Evolutionary conservation across 2,113 vertebrate genomes (phyloP), one percentile per base, ranked within the genome.

Genomic region (Mustela lutreola): DNA sequence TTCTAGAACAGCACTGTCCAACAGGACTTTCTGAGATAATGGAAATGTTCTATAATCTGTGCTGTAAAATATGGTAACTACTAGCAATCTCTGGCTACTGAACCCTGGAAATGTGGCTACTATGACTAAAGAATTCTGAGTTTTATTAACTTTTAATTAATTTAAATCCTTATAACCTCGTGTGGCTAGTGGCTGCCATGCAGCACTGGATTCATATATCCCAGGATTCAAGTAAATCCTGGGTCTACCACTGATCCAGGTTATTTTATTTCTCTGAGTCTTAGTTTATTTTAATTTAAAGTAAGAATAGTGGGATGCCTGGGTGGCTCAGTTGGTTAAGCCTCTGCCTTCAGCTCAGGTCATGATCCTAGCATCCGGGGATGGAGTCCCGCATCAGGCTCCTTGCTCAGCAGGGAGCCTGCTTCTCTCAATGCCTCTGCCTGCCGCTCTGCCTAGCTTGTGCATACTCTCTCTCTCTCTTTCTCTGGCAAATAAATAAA

Each of bases 11-110:
- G 10, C 6, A 91, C 3, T 31, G 36, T 33, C 31, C 50, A 92
- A 58, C 2, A 79, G 31, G 58, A 79, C 62, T 36, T 78, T 62
- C 50, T 92, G n/a, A 91, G 28, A 94, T 48, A 28, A 94, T 2
- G 22, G 42, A 83, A 76, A 83, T 62, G 58, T 80, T 87, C 31
- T 79, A 39, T 65, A 58, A 87, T 53, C 67, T 62, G 33, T 83
- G n/a, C 82, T 95, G 19, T 76, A 50, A 94, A 85, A 83, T 91
- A 63, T 15, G 12, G 45, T 89, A 79, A 81, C 56, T 90, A 48
- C 28, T 45, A 42, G 11, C 18, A 83, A 62, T 26, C 85, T 45
- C 12, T 50, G 7, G 42, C 28, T 65, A 33, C 12, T 45, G 28
- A 71, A 62, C n/a, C 19, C 26, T 78, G 62, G 31, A 95, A 96